These are phyloP conservation scores for Halocaridina rubra DNA, from an alignment of 2,888 invertebrate genomes.

Conservation along the genomic window DNA sequence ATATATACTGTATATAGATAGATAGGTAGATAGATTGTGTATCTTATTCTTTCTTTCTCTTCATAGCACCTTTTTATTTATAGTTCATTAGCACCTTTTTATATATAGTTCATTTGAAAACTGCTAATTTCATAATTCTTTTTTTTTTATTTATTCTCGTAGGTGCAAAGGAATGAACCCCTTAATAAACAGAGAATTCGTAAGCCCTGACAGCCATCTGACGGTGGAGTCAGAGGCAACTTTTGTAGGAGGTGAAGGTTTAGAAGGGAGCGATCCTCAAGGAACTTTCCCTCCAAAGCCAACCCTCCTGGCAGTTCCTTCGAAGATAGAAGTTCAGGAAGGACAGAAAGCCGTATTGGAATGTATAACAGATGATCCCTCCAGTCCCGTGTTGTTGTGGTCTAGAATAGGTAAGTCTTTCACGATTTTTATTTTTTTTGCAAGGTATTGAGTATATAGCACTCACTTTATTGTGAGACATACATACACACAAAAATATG, in stretches of 20 bases:
- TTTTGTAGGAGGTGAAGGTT: background rate
- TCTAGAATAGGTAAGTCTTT: constrained; percentile 37
- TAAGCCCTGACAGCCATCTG: background rate
- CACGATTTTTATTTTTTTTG: no score
- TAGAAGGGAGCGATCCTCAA: background rate
- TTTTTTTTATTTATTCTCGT: no score
- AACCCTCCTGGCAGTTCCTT: constrained; percentile 21
- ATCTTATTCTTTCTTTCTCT: no score
- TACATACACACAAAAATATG: no score
- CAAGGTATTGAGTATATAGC: no score
- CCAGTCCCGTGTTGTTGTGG: background rate
- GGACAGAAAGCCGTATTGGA: constrained; percentile 22
- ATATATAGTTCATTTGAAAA: no score
- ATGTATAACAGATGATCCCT: constrained; percentile 21
- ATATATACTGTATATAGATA: no score
- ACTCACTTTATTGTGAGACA: no score
- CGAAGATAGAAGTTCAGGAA: background rate
- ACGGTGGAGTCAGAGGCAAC: background rate
- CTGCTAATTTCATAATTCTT: no score
- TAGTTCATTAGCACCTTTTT: no score
- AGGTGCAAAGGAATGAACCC: constrained; percentile 24
- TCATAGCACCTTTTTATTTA: no score
- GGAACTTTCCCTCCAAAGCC: background rate
- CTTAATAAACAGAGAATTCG: background rate
- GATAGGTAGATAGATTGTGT: no score